Evolutionary conservation across 2,797 vertebrate species (phyloP).

Genomic region (Amblyraja radiata): DNA sequence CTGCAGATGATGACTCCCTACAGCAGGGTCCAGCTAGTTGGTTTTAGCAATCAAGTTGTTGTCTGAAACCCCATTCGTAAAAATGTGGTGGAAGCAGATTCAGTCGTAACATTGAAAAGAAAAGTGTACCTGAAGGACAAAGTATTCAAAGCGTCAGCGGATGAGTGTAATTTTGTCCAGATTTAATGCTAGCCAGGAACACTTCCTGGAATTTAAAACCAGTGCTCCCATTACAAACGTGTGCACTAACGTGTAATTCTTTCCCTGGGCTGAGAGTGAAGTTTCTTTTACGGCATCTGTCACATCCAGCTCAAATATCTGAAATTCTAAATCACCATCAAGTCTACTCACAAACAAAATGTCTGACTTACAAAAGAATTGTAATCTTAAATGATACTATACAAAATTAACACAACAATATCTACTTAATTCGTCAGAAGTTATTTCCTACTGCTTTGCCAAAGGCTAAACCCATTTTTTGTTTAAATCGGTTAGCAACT

Average conservation of each 20-base stretch:
- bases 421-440: not conserved
- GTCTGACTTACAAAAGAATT: not conserved
- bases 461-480: not conserved
- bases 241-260: not conserved
- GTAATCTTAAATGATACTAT: not conserved
- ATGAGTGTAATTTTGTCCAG: not conserved
- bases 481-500: not conserved
- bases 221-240: not conserved
- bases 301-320: not conserved
- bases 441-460: not conserved
- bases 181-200: not conserved
- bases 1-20: too few relatives aligned
- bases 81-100: too few relatives aligned
- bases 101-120: too few relatives aligned
- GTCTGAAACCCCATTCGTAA: too few relatives aligned
- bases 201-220: constrained; percentile 1
- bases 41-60: too few relatives aligned
- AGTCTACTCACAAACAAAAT: not conserved
- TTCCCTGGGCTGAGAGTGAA: not conserved
- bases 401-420: not conserved
- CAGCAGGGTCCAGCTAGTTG: too few relatives aligned
- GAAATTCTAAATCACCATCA: not conserved
- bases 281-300: not conserved
- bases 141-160: too few relatives aligned
- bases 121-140: too few relatives aligned